Percentiles rank a stretch among this genome's conserved stretches.
These are phyloP conservation scores for Apotomis betuletana DNA, from an alignment of 2,888 invertebrate species.

Conservation along the genomic window DNA sequence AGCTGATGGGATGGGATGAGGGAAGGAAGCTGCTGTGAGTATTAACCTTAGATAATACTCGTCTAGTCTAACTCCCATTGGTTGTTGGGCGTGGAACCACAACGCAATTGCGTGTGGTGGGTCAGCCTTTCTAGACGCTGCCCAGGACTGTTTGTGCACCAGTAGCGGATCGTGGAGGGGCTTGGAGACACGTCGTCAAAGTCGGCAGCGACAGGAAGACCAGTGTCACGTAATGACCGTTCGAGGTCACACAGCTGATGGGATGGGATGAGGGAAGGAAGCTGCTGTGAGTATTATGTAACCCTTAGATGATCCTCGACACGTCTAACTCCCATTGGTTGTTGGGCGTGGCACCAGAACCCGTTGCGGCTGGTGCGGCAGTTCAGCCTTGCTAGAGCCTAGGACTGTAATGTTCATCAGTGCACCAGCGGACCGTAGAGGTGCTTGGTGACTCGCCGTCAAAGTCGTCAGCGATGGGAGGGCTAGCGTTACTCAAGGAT, in stretches of 20 bases:
- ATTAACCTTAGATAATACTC: background rate
- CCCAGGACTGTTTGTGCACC: no score
- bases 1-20: conserved; percentile 91
- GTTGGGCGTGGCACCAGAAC: conserved; percentile 47
- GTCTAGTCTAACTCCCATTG: conserved; percentile 46
- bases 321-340: conserved; percentile 54
- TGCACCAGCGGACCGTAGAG: conserved; percentile 53
- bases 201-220: conserved; percentile 61
- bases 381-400: no score
- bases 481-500: conserved; percentile 84
- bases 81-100: conserved; percentile 55
- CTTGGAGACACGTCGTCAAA: conserved; percentile 73
- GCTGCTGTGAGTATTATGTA: conserved; percentile 84
- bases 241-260: conserved; percentile 88
- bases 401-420: conserved; percentile 48
- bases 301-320: no score
- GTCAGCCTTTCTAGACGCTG: no score
- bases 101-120: no score
- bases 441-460: no score
- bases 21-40: conserved; percentile 86
- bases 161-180: conserved; percentile 80
- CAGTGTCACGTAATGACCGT: conserved; percentile 88
- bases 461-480: no score
- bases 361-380: conserved; percentile 51
- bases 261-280: conserved; percentile 90